These are phyloP conservation scores for Willisornis vidua DNA, from an alignment of 2,113 vertebrate species.

Conservation along the genomic window DNA sequence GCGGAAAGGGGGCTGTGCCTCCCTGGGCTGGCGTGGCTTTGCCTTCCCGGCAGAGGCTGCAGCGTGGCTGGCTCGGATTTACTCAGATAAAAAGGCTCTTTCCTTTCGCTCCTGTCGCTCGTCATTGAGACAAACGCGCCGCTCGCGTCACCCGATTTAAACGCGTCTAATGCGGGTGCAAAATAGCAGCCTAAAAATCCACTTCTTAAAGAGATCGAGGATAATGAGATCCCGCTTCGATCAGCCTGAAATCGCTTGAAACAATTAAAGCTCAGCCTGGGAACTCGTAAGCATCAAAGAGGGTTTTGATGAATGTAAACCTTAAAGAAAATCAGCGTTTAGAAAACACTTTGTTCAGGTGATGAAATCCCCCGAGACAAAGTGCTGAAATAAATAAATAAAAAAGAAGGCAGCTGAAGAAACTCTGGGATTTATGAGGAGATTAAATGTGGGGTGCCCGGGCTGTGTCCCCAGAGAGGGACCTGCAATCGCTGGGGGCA, in stretches of 20 bases:
- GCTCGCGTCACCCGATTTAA: not conserved
- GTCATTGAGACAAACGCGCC: accelerated
- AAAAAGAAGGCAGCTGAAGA: not conserved
- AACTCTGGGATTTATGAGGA: accelerated
- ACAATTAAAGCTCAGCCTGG: not conserved
- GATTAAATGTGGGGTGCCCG: not conserved
- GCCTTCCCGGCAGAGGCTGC: not conserved
- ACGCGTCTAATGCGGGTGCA: accelerated
- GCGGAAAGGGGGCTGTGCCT: not conserved
- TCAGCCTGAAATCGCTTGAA: not conserved
- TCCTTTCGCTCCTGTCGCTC: not conserved
- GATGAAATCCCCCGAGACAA: not conserved
- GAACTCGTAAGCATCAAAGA: not conserved
- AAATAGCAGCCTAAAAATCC: not conserved
- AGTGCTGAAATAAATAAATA: not conserved
- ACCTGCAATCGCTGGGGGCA: not conserved
- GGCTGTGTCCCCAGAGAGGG: not conserved
- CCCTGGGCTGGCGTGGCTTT: not conserved
- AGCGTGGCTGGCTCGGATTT: not conserved
- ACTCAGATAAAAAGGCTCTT: not conserved
- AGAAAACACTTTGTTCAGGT: accelerated
- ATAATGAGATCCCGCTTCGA: not conserved
- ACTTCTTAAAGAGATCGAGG: not conserved
- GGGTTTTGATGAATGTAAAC: not conserved
- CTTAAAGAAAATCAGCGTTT: not conserved